Evolutionary conservation across 2,113 vertebrate genomes (phyloP).

Genomic region (Tautogolabrus adspersus): DNA sequence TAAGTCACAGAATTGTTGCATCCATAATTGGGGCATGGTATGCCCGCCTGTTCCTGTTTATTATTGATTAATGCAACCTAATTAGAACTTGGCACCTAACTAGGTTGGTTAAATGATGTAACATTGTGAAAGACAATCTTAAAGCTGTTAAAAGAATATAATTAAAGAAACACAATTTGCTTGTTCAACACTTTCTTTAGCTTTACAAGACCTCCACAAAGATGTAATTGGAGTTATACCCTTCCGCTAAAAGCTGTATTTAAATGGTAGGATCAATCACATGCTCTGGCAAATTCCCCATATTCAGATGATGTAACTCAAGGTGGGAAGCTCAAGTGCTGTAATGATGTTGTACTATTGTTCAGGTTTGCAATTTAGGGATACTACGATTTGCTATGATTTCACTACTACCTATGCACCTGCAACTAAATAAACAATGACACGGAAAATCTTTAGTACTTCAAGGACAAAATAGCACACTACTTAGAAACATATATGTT

Average conservation of each 20-base stretch:
- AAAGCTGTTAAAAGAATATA: slow-evolving; percentile 38
- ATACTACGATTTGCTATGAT: no score
- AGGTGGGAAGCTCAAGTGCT: neutral
- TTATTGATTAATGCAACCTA: slow-evolving; percentile 66
- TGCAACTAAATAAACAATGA: no score
- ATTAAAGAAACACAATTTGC: slow-evolving; percentile 60
- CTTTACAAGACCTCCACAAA: slow-evolving; percentile 25
- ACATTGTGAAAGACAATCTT: slow-evolving; percentile 67
- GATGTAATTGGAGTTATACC: slow-evolving; percentile 36
- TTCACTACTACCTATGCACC: no score
- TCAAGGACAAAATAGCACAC: no score
- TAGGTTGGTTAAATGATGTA: slow-evolving; percentile 67
- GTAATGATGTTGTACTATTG: neutral
- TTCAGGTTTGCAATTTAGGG: neutral
- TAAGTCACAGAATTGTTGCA: slow-evolving; percentile 38
- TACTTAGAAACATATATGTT: no score
- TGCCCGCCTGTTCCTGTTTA: slow-evolving; percentile 47
- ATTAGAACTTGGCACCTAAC: slow-evolving; percentile 61
- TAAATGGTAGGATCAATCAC: slow-evolving; percentile 35
- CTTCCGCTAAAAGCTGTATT: neutral
- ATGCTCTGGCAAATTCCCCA: neutral
- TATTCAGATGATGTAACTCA: neutral
- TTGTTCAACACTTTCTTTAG: slow-evolving; percentile 42
- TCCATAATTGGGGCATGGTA: slow-evolving; percentile 36
- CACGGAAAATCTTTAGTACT: no score